Evolutionary conservation across 2,113 vertebrate species (phyloP).

Genomic region (Oreochromis aureus): DNA sequence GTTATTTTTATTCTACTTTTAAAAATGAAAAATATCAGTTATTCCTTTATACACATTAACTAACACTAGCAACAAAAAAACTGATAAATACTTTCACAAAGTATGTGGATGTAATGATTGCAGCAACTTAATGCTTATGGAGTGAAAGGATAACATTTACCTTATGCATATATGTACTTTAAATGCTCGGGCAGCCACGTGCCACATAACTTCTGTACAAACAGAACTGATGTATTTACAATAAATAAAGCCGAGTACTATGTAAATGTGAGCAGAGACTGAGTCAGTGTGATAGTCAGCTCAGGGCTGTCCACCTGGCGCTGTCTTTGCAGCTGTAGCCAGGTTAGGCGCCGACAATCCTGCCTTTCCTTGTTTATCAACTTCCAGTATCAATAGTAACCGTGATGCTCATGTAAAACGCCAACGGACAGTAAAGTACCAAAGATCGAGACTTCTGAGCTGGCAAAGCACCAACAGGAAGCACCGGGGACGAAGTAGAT

Average conservation of each 20-base stretch:
- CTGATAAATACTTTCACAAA: not conserved
- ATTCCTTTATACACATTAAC: not conserved
- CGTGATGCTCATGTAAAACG: slow-evolving; percentile 12
- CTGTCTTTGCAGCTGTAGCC: not conserved
- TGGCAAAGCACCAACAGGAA: slow-evolving; percentile 42
- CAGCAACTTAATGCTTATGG: not conserved
- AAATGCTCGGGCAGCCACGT: not conserved
- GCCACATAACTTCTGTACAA: not conserved
- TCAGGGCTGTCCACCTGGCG: not conserved
- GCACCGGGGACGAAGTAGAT: not conserved
- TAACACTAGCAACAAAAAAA: not conserved
- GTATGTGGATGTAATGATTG: not conserved
- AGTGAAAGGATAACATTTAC: not conserved
- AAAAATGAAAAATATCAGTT: not conserved
- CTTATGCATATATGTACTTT: not conserved
- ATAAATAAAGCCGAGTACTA: not conserved
- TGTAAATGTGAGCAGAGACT: not conserved
- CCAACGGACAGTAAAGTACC: not conserved
- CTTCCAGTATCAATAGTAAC: slow-evolving; percentile 7
- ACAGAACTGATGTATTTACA: not conserved
- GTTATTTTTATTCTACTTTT: not conserved
- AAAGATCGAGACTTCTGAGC: not conserved
- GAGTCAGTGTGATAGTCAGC: not conserved
- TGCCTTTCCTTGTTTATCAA: slow-evolving; percentile 38
- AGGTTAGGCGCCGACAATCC: slow-evolving; percentile 2